These are phyloP conservation scores for Carcharodon carcharias DNA, from an alignment of 2,797 vertebrate species.

Conservation along the genomic window DNA sequence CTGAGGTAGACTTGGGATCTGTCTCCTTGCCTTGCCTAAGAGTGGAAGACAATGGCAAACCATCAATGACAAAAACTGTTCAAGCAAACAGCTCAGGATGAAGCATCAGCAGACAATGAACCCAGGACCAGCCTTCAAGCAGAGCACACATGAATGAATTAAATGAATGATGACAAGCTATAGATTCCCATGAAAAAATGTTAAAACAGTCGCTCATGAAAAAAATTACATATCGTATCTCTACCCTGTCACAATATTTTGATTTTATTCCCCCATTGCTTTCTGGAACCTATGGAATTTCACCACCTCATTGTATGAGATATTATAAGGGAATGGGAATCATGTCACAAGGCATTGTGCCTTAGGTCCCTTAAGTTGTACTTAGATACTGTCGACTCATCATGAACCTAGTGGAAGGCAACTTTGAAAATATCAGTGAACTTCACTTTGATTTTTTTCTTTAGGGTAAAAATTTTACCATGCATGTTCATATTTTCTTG, in stretches of 20 bases:
- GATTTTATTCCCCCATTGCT: neutral
- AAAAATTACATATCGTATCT: neutral
- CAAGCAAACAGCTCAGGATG: neutral
- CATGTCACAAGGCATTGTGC: neutral
- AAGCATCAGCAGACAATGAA: neutral
- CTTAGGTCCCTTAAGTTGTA: neutral
- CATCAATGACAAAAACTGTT: neutral
- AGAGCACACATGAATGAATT: neutral
- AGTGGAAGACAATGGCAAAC: neutral
- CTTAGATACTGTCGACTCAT: neutral
- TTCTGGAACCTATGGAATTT: neutral
- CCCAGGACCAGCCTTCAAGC: no score
- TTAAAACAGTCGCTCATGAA: neutral
- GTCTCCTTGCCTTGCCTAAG: neutral
- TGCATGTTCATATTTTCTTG: neutral
- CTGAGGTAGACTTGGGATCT: neutral
- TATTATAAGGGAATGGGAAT: neutral
- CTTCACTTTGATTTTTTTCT: neutral
- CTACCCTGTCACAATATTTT: neutral
- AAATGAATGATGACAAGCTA: no score
- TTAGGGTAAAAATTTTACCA: neutral
- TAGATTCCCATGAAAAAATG: neutral
- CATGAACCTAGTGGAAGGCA: neutral
- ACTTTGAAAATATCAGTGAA: neutral
- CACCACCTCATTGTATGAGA: neutral